phyloP scores from a whole-genome alignment of 2,888 invertebrate genomes.

The Pseudococcus longispinus region DNA sequence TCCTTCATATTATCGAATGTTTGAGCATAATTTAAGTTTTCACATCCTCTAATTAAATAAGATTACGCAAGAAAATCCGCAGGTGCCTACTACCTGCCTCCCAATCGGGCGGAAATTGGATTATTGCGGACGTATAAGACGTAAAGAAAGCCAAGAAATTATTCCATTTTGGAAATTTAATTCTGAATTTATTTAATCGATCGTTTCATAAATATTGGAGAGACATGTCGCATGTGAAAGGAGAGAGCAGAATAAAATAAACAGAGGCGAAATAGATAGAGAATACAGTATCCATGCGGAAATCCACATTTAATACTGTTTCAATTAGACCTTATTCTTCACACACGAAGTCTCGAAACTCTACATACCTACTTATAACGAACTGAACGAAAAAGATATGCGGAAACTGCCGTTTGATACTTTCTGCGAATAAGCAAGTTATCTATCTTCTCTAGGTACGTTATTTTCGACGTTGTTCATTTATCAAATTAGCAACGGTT shows the following conservation, averaged over 20 bases:
- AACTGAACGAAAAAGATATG: constrained; percentile 29
- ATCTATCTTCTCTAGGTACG: not conserved
- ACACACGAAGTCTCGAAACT: not conserved
- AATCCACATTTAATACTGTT: constrained; percentile 6
- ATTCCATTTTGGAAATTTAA: not conserved
- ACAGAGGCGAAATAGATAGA: not conserved
- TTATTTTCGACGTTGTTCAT: not conserved
- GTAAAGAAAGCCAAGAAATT: not conserved
- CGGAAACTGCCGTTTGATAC: constrained; percentile 4
- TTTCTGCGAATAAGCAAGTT: not conserved
- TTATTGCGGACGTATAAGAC: not conserved
- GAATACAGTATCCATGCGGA: constrained; percentile 1
- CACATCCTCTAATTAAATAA: no score
- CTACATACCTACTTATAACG: not conserved
- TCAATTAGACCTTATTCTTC: constrained; percentile 37
- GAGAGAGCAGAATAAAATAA: not conserved
- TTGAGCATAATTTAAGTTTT: no score
- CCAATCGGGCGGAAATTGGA: not conserved
- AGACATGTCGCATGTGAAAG: not conserved
- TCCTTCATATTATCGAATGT: no score
- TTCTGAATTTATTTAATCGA: not conserved
- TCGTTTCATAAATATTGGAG: not conserved
- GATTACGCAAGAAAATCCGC: no score
- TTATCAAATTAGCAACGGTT: constrained; percentile 30
- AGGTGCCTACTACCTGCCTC: no score